Base-by-base conservation (phyloP, 2,888 invertebrate genomes). In the Pristionchus entomophagus region DNA sequence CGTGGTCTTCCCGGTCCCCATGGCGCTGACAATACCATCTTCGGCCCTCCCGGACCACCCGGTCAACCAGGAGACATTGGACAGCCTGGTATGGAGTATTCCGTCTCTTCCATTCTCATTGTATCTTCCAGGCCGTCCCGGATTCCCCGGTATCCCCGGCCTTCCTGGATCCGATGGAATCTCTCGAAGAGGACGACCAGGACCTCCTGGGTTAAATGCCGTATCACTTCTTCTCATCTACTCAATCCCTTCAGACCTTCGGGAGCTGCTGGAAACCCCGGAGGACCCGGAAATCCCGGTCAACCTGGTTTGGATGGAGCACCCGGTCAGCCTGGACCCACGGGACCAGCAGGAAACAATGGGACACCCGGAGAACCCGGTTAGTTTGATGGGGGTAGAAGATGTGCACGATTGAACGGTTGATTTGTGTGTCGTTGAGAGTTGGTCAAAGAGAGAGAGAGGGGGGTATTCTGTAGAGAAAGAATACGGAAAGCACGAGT, bases 171-270 rank as follows among this genome's bases (percentile, higher is more conserved):
- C 59, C 4, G 29, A 38, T 62, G 83, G 35, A n/a, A 29, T 83
- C 38, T 83, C 83, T 41, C 56, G 83, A n/a, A 56, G 62, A 38
- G 85, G 83, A 41, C 8, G 83, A 41, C 59, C 59, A 3, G 83
- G 83, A 4, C 83, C 59, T 32, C 83, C 83, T 38, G 83, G 83
- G n/a, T n/a, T n/a, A n/a, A n/a, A n/a, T n/a, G n/a, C n/a, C n/a
- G n/a, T n/a, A n/a, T n/a, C n/a, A n/a, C n/a, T n/a, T n/a, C n/a
- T n/a, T n/a, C n/a, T 22, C 65, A 12, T 65, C 26, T 26, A n/a
- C 29, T 12, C 17, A 17, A 12, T 14, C 26, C 14, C 26, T 65
- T 12, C 17, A n/a, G n/a, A 32, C 19, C 19, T 22, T 32, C 73
- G 22, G 73, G 73, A 10, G 4, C 22, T 22, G 6, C 32, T 73